Conservation (phyloP, 2,113 vertebrate genomes). For the Strigops habroptila region DNA sequence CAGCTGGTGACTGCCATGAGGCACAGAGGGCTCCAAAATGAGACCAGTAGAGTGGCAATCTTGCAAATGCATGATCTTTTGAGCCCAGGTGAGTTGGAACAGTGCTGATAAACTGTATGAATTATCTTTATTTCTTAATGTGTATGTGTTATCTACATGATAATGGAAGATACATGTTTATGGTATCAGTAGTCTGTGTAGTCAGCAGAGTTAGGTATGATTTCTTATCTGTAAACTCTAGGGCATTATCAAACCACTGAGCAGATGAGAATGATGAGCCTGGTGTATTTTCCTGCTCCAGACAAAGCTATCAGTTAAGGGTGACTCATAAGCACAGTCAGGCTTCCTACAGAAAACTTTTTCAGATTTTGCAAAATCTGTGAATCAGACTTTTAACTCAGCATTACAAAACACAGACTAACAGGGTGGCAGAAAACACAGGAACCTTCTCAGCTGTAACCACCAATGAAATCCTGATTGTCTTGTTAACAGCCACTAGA, state of each 20-base stretch:
- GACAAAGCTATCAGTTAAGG: not conserved
- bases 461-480: not conserved
- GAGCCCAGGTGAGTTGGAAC: conserved; percentile 5
- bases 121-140: not conserved
- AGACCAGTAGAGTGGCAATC: not conserved
- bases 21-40: not conserved
- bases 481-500: not conserved
- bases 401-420: not conserved
- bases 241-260: not conserved
- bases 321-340: not conserved
- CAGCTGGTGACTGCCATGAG: conserved; percentile 20
- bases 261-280: not conserved
- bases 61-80: not conserved
- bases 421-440: not conserved
- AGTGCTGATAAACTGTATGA: not conserved
- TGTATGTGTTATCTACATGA: not conserved
- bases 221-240: conserved; percentile 29
- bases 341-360: not conserved
- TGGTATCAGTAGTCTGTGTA: not conserved
- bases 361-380: not conserved
- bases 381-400: not conserved
- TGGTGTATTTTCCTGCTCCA: not conserved
- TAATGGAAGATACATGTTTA: not conserved
- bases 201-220: not conserved
- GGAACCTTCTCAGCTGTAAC: not conserved